phyloP scores from a whole-genome alignment of 2,888 invertebrate genomes.

The Lacanobia wlatinum region DNA sequence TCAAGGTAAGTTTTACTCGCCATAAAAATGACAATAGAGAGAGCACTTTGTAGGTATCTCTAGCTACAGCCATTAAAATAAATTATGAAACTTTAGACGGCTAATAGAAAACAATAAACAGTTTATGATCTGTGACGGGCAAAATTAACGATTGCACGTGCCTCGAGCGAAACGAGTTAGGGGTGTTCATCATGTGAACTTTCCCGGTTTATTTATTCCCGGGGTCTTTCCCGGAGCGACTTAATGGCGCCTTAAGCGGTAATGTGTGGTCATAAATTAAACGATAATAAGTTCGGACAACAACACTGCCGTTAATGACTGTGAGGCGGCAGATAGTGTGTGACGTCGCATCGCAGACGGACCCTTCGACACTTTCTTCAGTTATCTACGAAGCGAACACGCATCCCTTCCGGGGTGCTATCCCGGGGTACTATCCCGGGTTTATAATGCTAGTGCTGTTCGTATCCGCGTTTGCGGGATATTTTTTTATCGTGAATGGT shows the following conservation, averaged over 20 bases:
- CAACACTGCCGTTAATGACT: slow-evolving; percentile 83
- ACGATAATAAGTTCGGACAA: slow-evolving; percentile 90
- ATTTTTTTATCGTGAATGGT: slow-evolving; percentile 58
- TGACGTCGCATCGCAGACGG: slow-evolving; percentile 62
- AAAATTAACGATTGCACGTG: slow-evolving; percentile 85
- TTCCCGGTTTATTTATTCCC: slow-evolving; percentile 82
- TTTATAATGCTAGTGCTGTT: slow-evolving; percentile 55
- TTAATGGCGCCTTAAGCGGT: slow-evolving; percentile 89
- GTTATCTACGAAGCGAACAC: slow-evolving; percentile 63
- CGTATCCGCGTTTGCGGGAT: slow-evolving; percentile 53
- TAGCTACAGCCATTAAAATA: slow-evolving; percentile 56
- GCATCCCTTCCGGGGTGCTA: slow-evolving; percentile 66
- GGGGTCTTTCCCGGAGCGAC: slow-evolving; percentile 77
- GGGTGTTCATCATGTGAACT: slow-evolving; percentile 83
- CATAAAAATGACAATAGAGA: slow-evolving; percentile 33
- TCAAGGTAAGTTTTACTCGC: slow-evolving; percentile 13
- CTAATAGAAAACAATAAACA: slow-evolving; percentile 83
- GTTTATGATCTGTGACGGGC: slow-evolving; percentile 83
- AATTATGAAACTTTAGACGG: slow-evolving; percentile 69
- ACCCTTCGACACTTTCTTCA: slow-evolving; percentile 71
- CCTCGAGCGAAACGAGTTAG: slow-evolving; percentile 72
- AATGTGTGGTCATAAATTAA: slow-evolving; percentile 90
- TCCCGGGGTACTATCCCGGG: slow-evolving; percentile 56
- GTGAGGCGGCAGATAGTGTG: slow-evolving; percentile 68
- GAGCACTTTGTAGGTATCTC: slow-evolving; percentile 50